phyloP scores from a whole-genome alignment of 64 coral and sea anemone genomes.

The Montipora cactus region DNA sequence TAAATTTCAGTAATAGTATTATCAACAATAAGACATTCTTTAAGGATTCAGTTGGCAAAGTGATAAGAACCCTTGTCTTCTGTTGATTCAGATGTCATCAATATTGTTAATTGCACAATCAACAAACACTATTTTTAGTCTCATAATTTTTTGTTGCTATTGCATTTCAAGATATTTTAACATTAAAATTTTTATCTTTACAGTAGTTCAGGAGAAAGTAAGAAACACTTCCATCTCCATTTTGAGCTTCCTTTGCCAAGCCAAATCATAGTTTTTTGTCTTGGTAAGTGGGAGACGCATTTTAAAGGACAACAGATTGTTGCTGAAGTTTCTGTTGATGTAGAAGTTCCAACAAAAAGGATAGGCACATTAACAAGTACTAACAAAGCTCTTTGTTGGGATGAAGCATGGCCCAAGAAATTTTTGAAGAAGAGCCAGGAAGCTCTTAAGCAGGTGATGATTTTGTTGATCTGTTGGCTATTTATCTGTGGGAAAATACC shows the following conservation, averaged over 20 bases:
- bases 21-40: too few relatives aligned
- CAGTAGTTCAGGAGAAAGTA: slow-evolving; percentile 58
- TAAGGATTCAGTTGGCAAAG: too few relatives aligned
- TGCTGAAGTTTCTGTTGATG: slow-evolving; percentile 76
- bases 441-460: slow-evolving; percentile 53
- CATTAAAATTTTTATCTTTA: background rate
- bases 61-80: too few relatives aligned
- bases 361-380: slow-evolving; percentile 71
- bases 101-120: too few relatives aligned
- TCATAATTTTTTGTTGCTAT: background rate
- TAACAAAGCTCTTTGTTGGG: slow-evolving; percentile 82
- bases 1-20: too few relatives aligned
- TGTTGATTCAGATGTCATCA: too few relatives aligned
- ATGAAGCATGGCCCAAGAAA: slow-evolving; percentile 62
- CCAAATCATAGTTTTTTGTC: slow-evolving; percentile 86
- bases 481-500: background rate
- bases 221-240: slow-evolving; percentile 68
- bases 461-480: background rate
- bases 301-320: slow-evolving; percentile 58
- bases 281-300: slow-evolving; percentile 74
- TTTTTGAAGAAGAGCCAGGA: slow-evolving; percentile 68
- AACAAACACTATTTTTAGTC: too few relatives aligned
- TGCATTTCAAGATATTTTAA: background rate
- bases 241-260: slow-evolving; percentile 81
- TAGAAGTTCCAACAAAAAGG: slow-evolving; percentile 64